Evolutionary conservation across 2,113 vertebrate genomes (phyloP), one percentile per base, ranked within the genome.

Genomic region (Zosterops pallidus): DNA sequence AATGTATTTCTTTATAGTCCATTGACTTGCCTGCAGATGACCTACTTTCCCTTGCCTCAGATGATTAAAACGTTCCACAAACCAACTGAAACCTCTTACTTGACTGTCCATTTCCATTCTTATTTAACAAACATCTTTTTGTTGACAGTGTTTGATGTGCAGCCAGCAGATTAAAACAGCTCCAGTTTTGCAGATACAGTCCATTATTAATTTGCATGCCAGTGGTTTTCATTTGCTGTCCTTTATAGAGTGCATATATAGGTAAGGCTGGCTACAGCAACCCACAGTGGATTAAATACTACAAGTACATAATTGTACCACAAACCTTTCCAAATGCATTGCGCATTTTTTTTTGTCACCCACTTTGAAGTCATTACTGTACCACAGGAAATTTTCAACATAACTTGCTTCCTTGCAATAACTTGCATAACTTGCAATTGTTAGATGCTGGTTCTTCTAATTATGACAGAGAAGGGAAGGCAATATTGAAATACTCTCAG

Each of bases 101-200:
- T 69, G 39, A 42, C 39, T 52, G 41, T 70, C 42, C n/a, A 8
- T 39, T 83, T 90, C 49, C 25, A 33, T 57, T 88, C 75, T 71
- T 35, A 42, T 87, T 96, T 88, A 60, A 25, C 42, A 87, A 88
- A 80, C n/a, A 75, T 7, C 2, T 69, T 88, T 56, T 79, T 77
- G 49, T 86, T 91, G 75, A 78, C 50, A 37, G 46, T 74, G 35
- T 59, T 83, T 85, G 64, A 87, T 88, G 42, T 44, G 46, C 35
- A 89, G 64, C 59, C 92, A 94, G n/a, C n/a, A 59, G 39, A 56
- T 26, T 92, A 83, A 95, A 92, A 86, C 29, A 42, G 33, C 37
- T 91, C 82, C 78, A 93, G 0, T 62, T 93, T 79, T 80, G 70
- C 56, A 93, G 47, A 83, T 77, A 60, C 7, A 50, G 65, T 78